Conservation (phyloP, 2,888 invertebrate species). For the Hydroisotoma schaefferi region DNA sequence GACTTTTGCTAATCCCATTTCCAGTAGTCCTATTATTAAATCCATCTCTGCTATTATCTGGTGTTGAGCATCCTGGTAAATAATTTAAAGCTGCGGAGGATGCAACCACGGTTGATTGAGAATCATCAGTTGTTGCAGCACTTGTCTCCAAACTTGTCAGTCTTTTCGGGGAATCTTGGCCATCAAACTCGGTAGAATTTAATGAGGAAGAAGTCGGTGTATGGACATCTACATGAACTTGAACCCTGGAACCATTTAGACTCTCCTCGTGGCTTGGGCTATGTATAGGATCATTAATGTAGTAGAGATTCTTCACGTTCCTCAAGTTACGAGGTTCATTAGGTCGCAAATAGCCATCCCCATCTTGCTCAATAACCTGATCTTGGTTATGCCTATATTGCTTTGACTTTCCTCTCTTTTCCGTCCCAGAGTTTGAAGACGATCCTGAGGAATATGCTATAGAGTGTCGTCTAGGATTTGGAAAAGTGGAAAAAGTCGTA, state of each 20-base stretch:
- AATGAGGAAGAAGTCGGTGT: conserved; percentile 31
- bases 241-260: conserved; percentile 20
- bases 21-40: conserved; percentile 7
- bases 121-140: conserved; percentile 13
- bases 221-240: conserved; percentile 46
- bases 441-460: conserved; percentile 31
- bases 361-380: conserved; percentile 21
- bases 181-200: conserved; percentile 12
- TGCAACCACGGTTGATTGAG: conserved; percentile 10
- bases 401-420: conserved; percentile 1
- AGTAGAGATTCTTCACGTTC: conserved; percentile 34
- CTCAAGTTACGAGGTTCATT: conserved; percentile 32
- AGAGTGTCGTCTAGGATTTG: conserved; percentile 42
- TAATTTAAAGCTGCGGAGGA: background rate
- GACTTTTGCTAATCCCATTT: conserved; percentile 9
- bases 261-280: background rate
- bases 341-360: conserved; percentile 46
- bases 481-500: conserved; percentile 44
- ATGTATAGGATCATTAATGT: conserved; percentile 33
- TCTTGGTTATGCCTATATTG: conserved; percentile 3
- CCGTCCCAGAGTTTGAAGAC: conserved; percentile 12
- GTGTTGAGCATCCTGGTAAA: background rate
- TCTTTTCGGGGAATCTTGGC: conserved; percentile 1
- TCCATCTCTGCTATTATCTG: background rate
- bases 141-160: conserved; percentile 12